These are phyloP conservation scores for Penaeus japonicus DNA, from an alignment of 1,140 invertebrate species.

Conservation along the genomic window DNA sequence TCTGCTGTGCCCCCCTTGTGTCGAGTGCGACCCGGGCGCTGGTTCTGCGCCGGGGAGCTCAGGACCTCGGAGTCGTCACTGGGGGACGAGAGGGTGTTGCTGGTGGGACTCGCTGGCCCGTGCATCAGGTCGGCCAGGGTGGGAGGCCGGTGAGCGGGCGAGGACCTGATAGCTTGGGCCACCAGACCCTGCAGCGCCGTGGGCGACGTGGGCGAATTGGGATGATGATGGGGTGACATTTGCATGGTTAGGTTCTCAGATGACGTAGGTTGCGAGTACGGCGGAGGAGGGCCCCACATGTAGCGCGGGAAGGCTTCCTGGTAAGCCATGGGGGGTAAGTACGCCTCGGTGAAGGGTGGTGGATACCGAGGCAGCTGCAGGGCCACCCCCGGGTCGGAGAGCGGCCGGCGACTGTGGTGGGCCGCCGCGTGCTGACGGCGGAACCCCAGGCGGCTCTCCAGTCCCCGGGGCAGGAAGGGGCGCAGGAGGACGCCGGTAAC, in stretches of 20 bases:
- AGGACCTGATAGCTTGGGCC: constrained; percentile 41
- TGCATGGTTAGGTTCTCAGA: constrained; percentile 59
- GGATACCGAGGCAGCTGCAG: constrained; percentile 75
- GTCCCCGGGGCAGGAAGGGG: constrained; percentile 55
- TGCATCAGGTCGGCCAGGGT: constrained; percentile 53
- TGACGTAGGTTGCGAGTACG: constrained; percentile 73
- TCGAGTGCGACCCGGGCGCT: constrained; percentile 31
- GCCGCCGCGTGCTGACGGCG: constrained; percentile 42
- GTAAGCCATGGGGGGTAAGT: constrained; percentile 65
- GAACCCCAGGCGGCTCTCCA: constrained; percentile 55
- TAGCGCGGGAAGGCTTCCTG: constrained; percentile 66
- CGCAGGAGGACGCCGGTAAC: constrained; percentile 54
- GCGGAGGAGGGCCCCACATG: constrained; percentile 78
- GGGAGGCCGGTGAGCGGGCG: constrained; percentile 47
- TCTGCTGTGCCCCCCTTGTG: constrained; percentile 50
- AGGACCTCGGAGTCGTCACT: constrained; percentile 62
- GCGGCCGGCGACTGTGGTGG: constrained; percentile 67
- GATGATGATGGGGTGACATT: constrained; percentile 34
- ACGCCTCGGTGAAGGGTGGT: constrained; percentile 65
- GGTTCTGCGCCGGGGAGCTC: constrained; percentile 44
- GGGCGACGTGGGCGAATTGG: constrained; percentile 61
- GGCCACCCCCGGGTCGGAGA: constrained; percentile 62
- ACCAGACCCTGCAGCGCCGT: constrained; percentile 59
- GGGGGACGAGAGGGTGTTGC: constrained; percentile 62
- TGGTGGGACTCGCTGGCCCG: constrained; percentile 56